Evolutionary conservation across 2,888 invertebrate genomes (phyloP).

Genomic region (Cerastis leucographa): DNA sequence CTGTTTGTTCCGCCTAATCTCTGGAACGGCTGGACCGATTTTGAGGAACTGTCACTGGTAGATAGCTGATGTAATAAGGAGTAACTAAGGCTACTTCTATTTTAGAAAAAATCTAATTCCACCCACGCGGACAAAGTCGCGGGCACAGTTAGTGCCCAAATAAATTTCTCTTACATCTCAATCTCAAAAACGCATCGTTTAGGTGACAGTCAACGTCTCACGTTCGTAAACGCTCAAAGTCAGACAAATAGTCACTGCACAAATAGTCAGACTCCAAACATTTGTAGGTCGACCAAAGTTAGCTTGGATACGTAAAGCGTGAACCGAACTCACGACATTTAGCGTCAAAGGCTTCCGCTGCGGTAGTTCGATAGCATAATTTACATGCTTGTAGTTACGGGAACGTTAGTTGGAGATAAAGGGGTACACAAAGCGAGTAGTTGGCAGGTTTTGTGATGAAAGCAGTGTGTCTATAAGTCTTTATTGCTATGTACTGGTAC

Average conservation of each 20-base stretch:
- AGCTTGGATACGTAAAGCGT: slow-evolving; percentile 18
- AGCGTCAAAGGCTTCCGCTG: slow-evolving; percentile 24
- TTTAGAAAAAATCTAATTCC: too few species aligned
- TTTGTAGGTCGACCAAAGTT: slow-evolving; percentile 34
- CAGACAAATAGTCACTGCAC: neutral
- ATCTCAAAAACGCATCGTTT: neutral
- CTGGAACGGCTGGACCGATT: too few species aligned
- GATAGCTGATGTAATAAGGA: too few species aligned
- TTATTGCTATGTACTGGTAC: too few species aligned
- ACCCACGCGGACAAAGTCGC: too few species aligned
- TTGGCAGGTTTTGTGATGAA: neutral
- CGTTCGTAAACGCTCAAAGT: neutral
- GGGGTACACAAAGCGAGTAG: neutral
- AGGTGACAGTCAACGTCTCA: neutral
- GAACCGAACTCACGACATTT: slow-evolving; percentile 20
- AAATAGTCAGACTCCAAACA: slow-evolving; percentile 11
- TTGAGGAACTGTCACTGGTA: too few species aligned
- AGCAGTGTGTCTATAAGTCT: neutral
- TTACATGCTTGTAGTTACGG: neutral
- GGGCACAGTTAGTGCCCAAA: too few species aligned
- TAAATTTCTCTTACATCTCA: too few species aligned
- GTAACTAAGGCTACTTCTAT: too few species aligned
- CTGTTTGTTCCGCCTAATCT: too few species aligned
- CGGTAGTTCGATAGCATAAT: slow-evolving; percentile 18
- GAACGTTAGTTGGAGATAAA: neutral